These are phyloP conservation scores for Omphaloscelis lunosa DNA, from an alignment of 2,888 invertebrate species.

Conservation along the genomic window DNA sequence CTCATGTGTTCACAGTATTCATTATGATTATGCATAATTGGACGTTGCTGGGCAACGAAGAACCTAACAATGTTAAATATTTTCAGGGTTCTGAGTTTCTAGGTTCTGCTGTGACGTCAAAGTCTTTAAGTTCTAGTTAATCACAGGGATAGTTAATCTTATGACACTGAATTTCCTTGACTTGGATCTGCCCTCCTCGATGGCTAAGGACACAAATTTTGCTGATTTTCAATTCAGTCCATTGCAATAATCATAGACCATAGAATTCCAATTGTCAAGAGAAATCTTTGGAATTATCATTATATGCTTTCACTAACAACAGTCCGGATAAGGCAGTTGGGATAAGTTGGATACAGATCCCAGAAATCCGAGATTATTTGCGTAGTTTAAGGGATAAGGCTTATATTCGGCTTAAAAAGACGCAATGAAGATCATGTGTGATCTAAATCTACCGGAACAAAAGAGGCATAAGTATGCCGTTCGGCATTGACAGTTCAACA, in stretches of 20 bases:
- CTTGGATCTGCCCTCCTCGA: too few relatives aligned
- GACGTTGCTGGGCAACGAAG: conserved; percentile 34
- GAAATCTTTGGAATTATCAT: not conserved
- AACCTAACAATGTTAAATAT: conserved; percentile 28
- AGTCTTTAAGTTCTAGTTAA: not conserved
- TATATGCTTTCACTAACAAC: not conserved
- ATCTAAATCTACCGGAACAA: too few relatives aligned
- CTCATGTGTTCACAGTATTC: conserved; percentile 24
- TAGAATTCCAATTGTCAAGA: not conserved
- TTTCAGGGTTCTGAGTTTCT: conserved; percentile 10
- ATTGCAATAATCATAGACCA: not conserved
- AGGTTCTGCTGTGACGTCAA: conserved; percentile 15
- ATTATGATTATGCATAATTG: conserved; percentile 26
- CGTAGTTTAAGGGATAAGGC: not conserved
- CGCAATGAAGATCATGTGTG: too few relatives aligned
- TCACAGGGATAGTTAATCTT: not conserved
- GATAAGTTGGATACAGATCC: not conserved
- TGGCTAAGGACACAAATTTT: too few relatives aligned
- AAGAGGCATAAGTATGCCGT: too few relatives aligned
- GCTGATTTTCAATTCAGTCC: not conserved
- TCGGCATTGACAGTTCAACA: too few relatives aligned
- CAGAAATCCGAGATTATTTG: not conserved
- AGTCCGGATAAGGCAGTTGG: not conserved
- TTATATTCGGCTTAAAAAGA: not conserved
- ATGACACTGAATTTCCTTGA: not conserved